A percentile compares a stretch with the other conserved stretches of the same genome.
These are phyloP conservation scores for Petrocephalus sullivani DNA, from an alignment of 2,797 vertebrate species.

Conservation along the genomic window DNA sequence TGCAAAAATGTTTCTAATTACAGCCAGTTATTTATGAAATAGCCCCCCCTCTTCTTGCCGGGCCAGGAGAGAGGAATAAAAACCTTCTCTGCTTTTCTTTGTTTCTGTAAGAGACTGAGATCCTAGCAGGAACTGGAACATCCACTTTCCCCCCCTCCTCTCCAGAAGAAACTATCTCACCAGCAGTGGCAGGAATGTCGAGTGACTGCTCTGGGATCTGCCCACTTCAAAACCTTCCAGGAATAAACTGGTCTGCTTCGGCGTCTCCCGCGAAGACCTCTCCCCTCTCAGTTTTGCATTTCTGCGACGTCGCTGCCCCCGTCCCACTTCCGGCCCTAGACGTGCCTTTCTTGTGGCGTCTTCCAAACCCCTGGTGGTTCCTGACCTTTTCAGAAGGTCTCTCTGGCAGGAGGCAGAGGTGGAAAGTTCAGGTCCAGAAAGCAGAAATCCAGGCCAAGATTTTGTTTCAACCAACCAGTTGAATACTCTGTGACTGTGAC, in stretches of 20 bases:
- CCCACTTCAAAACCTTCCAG: slow-evolving; percentile 36
- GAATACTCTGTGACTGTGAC: not conserved
- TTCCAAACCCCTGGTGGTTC: not conserved
- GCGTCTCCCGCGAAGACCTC: not conserved
- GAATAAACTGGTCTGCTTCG: slow-evolving; percentile 29
- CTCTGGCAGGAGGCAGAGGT: not conserved
- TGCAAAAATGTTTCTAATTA: slow-evolving; percentile 23
- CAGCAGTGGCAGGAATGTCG: slow-evolving; percentile 52
- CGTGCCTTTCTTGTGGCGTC: not conserved
- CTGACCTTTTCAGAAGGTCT: not conserved
- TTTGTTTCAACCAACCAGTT: not conserved
- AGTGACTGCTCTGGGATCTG: slow-evolving; percentile 32
- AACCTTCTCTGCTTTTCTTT: not conserved
- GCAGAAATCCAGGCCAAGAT: not conserved
- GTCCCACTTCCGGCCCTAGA: not conserved
- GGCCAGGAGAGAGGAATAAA: not conserved
- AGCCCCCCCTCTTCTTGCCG: not conserved
- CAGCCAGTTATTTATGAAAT: slow-evolving; percentile 17
- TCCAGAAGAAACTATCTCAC: slow-evolving; percentile 52
- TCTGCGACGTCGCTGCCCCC: not conserved
- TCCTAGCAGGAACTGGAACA: slow-evolving; percentile 44
- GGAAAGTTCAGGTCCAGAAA: not conserved
- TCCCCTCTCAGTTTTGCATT: slow-evolving; percentile 9
- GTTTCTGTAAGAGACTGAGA: not conserved
- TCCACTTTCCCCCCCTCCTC: slow-evolving; percentile 31